phyloP scores from a whole-genome alignment of 1,140 invertebrate species.

The Cydia amplana region DNA sequence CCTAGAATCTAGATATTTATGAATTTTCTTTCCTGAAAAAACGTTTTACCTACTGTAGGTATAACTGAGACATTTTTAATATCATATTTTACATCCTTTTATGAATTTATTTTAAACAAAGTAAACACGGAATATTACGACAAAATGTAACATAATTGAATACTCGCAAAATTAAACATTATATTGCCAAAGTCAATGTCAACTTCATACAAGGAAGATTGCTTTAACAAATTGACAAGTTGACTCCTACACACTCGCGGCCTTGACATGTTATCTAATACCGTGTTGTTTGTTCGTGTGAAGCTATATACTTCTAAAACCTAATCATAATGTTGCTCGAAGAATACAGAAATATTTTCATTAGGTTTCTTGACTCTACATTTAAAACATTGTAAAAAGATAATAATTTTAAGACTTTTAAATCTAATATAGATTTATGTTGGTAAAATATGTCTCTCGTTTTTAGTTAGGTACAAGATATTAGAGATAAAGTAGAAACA shows the following conservation, averaged over 20 bases:
- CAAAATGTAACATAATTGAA: not conserved
- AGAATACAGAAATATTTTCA: not conserved
- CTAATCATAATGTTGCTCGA: not conserved
- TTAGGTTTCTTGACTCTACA: not conserved
- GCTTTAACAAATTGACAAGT: slow-evolving; percentile 26
- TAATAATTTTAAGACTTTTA: too few relatives aligned
- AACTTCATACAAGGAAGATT: not conserved
- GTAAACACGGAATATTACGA: not conserved
- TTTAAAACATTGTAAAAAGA: too few relatives aligned
- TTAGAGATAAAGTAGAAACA: not conserved
- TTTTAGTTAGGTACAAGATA: too few relatives aligned
- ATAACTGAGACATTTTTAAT: too few relatives aligned
- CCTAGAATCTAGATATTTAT: not conserved
- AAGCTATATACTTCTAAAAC: not conserved
- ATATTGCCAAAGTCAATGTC: slow-evolving; percentile 1
- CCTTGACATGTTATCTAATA: slow-evolving; percentile 31
- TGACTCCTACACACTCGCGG: not conserved
- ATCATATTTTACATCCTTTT: not conserved
- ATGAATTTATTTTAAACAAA: not conserved
- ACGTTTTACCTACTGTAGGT: not conserved
- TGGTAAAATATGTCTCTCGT: not conserved
- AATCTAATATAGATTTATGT: not conserved
- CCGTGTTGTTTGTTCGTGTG: not conserved
- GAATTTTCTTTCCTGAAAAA: not conserved
- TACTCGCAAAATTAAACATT: not conserved